phyloP scores from a whole-genome alignment of 2,113 vertebrate genomes.

The Pangasianodon gigas region DNA sequence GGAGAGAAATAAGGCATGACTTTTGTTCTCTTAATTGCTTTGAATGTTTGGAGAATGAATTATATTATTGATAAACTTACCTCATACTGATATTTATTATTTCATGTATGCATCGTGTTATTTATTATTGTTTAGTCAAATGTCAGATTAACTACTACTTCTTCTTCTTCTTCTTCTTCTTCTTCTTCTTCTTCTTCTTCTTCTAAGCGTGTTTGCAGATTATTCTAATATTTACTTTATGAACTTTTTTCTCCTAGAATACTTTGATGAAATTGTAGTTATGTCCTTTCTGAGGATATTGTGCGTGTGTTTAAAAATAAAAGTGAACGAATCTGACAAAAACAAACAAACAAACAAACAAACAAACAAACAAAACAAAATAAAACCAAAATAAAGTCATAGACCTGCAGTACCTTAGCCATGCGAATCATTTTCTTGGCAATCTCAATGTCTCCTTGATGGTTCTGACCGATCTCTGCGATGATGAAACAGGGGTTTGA shows the following conservation, averaged over 20 bases:
- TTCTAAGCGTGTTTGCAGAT: neutral
- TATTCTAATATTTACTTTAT: too few relatives aligned
- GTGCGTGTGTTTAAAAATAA: neutral
- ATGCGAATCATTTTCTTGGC: conserved; percentile 87
- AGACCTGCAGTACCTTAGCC: conserved; percentile 23
- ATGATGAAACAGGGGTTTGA: conserved; percentile 88
- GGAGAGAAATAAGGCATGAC: neutral
- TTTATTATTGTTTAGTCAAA: neutral
- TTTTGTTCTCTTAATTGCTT: neutral
- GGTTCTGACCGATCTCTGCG: conserved; percentile 92
- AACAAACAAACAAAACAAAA: neutral
- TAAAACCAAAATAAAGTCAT: too few relatives aligned
- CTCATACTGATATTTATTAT: neutral
- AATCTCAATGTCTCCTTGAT: conserved; percentile 85
- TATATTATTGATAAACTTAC: neutral
- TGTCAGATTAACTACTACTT: neutral
- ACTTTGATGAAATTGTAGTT: neutral
- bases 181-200: too few relatives aligned
- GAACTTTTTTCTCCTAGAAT: neutral
- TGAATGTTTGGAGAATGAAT: neutral
- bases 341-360: neutral
- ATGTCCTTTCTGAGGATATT: neutral
- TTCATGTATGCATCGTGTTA: neutral
- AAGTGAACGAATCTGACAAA: too few relatives aligned
- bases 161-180: too few relatives aligned